Evolutionary conservation across 1,140 invertebrate species (phyloP).

Genomic region (Caerostris extrusa): DNA sequence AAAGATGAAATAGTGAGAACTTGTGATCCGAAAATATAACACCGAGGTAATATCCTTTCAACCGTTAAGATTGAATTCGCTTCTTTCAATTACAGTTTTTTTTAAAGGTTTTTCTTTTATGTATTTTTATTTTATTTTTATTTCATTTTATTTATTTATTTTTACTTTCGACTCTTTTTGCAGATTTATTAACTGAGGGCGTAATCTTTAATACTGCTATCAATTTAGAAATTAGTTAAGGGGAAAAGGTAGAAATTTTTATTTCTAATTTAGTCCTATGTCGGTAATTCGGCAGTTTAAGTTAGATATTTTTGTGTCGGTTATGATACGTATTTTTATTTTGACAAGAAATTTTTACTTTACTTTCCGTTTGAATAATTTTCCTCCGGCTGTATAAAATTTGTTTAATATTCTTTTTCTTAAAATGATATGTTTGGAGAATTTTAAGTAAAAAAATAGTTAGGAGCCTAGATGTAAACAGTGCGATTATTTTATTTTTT

Average conservation of each 20-base stretch:
- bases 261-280: background rate
- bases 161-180: background rate
- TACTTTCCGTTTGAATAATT: background rate
- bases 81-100: conserved; percentile 65
- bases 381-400: background rate
- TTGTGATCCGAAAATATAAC: conserved; percentile 73
- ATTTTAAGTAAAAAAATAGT: background rate
- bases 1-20: conserved; percentile 69
- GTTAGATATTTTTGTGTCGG: background rate
- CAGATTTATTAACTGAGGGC: conserved; percentile 49
- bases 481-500: too few species aligned
- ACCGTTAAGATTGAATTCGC: conserved; percentile 62
- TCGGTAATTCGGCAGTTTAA: background rate
- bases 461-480: too few species aligned
- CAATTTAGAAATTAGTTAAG: conserved; percentile 5
- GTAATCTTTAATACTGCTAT: conserved; percentile 30
- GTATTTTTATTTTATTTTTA: background rate
- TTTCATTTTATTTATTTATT: background rate
- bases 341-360: background rate
- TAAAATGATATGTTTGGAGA: background rate
- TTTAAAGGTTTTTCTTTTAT: background rate
- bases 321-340: background rate
- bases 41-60: conserved; percentile 55
- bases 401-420: background rate
- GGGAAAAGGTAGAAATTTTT: background rate